Conservation (phyloP, 2,797 vertebrate species). For the Enteromius fasciolatus region DNA sequence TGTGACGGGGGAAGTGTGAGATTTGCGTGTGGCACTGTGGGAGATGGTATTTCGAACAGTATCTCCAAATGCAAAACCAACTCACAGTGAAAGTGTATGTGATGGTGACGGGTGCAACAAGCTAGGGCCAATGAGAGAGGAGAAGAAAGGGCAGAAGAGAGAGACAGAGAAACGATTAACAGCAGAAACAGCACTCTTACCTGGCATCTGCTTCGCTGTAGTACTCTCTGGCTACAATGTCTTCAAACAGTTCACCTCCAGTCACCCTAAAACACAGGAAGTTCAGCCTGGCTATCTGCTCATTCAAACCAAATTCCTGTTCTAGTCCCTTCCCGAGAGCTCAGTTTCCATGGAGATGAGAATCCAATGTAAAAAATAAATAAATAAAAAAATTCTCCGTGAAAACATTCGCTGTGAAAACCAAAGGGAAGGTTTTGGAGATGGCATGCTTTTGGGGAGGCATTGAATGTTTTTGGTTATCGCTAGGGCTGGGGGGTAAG, state of each 20-base stretch:
- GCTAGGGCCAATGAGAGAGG: conserved; percentile 13
- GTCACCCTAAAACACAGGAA: conserved; percentile 83
- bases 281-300: conserved; percentile 21
- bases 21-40: conserved; percentile 3
- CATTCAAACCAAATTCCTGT: conserved; percentile 39
- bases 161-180: not conserved
- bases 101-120: conserved; percentile 18
- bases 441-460: not conserved
- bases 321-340: conserved; percentile 24
- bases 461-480: not conserved
- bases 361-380: conserved; percentile 34
- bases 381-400: not conserved
- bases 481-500: no score
- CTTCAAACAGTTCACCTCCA: conserved; percentile 96
- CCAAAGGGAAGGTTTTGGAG: not conserved
- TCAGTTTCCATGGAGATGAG: conserved; percentile 58
- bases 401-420: conserved; percentile 20
- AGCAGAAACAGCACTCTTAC: conserved; percentile 73
- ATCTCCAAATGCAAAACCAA: conserved; percentile 25
- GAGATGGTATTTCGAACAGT: conserved; percentile 7
- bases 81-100: conserved; percentile 10
- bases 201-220: conserved; percentile 98
- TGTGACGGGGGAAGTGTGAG: not conserved
- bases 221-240: conserved; percentile 97
- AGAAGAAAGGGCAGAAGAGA: conserved; percentile 34